phyloP scores from a whole-genome alignment of 2,113 vertebrate genomes.

The Sakesphorus luctuosus region DNA sequence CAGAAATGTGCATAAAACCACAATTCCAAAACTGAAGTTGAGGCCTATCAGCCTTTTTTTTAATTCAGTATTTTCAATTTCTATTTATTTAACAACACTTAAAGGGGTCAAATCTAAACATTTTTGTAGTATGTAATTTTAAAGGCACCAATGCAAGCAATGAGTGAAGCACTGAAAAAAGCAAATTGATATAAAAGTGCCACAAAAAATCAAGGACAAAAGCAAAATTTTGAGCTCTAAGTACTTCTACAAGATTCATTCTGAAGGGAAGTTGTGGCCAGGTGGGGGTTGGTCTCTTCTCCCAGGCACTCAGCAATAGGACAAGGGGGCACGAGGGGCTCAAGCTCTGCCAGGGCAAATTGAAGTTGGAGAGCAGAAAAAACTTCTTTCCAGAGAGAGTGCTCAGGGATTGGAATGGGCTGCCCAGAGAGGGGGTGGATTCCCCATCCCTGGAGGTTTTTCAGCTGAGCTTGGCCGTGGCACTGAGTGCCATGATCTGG shows the following conservation, averaged over 20 bases:
- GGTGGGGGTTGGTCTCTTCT: no score
- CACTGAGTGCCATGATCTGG: no score
- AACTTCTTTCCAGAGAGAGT: no score
- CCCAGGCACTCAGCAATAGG: no score
- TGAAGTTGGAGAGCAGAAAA: no score
- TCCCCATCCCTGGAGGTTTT: no score
- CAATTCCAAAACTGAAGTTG: background rate
- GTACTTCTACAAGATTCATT: background rate
- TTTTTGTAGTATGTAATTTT: background rate
- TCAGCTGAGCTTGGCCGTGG: no score
- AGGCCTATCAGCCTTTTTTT: background rate
- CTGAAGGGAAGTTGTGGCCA: no score
- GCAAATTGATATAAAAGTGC: background rate
- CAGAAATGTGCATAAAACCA: background rate
- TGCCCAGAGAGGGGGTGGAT: no score
- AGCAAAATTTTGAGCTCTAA: background rate
- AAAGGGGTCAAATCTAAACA: rapidly evolving
- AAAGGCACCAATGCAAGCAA: background rate
- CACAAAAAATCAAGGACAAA: background rate
- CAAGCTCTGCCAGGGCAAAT: no score
- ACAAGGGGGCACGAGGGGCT: no score
- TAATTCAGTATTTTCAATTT: background rate
- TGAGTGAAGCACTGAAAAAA: background rate
- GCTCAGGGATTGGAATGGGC: no score
- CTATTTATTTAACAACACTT: background rate